A percentile compares a stretch with the other conserved stretches of the same genome.
phyloP scores from a whole-genome alignment of 2,888 invertebrate species.

The Ashinkailepas kermadecensis region DNA sequence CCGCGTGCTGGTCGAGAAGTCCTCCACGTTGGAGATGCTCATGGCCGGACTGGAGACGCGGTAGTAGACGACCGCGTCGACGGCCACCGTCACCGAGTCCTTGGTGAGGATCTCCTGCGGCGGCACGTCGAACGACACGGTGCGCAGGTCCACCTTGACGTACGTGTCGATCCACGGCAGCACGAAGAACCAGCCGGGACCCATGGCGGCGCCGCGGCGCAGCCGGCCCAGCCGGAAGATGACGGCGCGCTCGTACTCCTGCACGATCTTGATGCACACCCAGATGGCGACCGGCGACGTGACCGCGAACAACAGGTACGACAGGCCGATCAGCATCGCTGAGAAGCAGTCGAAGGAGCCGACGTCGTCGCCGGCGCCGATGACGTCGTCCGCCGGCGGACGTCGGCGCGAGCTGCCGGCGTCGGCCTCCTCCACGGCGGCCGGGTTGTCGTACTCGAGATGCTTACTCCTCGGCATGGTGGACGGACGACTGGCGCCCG shows the following conservation, averaged over 20 bases:
- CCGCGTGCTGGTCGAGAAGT: slow-evolving; percentile 61
- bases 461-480: too few relatives aligned
- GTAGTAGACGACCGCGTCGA: slow-evolving; percentile 40
- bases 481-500: too few relatives aligned
- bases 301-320: too few relatives aligned
- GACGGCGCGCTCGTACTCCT: slow-evolving; percentile 79
- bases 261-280: slow-evolving; percentile 38
- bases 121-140: slow-evolving; percentile 54
- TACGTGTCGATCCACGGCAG: slow-evolving; percentile 55
- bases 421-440: too few relatives aligned
- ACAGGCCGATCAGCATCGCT: too few relatives aligned
- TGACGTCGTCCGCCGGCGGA: too few relatives aligned
- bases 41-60: slow-evolving; percentile 48
- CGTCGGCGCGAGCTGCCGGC: too few relatives aligned
- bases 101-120: slow-evolving; percentile 50
- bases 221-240: slow-evolving; percentile 59
- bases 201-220: slow-evolving; percentile 48
- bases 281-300: background rate
- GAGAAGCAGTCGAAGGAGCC: too few relatives aligned
- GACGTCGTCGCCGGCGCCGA: too few relatives aligned
- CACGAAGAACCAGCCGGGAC: slow-evolving; percentile 53
- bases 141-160: slow-evolving; percentile 52
- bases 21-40: slow-evolving; percentile 51
- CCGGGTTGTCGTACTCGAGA: too few relatives aligned
- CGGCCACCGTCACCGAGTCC: slow-evolving; percentile 39